phyloP scores from a whole-genome alignment of 2,888 invertebrate genomes.

The Luperina testacea region DNA sequence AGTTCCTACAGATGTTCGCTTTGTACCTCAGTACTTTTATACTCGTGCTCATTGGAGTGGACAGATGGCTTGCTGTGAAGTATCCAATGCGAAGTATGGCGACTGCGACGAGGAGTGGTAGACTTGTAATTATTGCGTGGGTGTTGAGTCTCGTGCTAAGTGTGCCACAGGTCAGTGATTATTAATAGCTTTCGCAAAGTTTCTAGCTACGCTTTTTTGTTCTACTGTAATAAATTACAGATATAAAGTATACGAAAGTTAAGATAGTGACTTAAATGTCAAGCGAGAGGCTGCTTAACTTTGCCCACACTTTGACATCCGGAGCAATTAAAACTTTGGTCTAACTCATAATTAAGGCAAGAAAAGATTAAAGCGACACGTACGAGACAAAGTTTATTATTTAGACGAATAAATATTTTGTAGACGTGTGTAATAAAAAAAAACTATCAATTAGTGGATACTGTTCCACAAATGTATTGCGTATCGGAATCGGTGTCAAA shows the following conservation, averaged over 20 bases:
- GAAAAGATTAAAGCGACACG: slow-evolving; percentile 27
- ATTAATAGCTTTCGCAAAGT: slow-evolving; percentile 49
- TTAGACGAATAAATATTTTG: slow-evolving; percentile 7
- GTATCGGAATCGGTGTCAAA: slow-evolving; percentile 9
- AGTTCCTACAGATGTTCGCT: slow-evolving; percentile 95
- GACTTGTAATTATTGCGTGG: slow-evolving; percentile 93
- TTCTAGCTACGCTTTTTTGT: slow-evolving; percentile 15
- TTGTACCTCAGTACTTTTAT: slow-evolving; percentile 95
- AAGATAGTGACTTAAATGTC: slow-evolving; percentile 46
- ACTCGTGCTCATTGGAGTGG: slow-evolving; percentile 95
- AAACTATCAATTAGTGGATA: slow-evolving; percentile 6
- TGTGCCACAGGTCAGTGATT: slow-evolving; percentile 93
- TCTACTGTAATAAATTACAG: slow-evolving; percentile 14
- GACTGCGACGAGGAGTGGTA: slow-evolving; percentile 92
- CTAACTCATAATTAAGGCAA: slow-evolving; percentile 22
- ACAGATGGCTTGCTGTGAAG: slow-evolving; percentile 94
- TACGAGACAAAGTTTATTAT: slow-evolving; percentile 6
- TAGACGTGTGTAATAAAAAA: neutral
- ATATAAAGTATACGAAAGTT: slow-evolving; percentile 21
- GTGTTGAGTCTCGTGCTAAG: slow-evolving; percentile 93
- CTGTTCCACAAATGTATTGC: slow-evolving; percentile 3
- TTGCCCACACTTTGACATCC: slow-evolving; percentile 31
- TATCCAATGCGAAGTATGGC: slow-evolving; percentile 94
- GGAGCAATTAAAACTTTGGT: slow-evolving; percentile 71
- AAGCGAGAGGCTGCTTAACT: slow-evolving; percentile 45